Evolutionary conservation across 53 echinoderm and acorn worm species (phyloP).

Genomic region (Paracentrotus lividus): DNA sequence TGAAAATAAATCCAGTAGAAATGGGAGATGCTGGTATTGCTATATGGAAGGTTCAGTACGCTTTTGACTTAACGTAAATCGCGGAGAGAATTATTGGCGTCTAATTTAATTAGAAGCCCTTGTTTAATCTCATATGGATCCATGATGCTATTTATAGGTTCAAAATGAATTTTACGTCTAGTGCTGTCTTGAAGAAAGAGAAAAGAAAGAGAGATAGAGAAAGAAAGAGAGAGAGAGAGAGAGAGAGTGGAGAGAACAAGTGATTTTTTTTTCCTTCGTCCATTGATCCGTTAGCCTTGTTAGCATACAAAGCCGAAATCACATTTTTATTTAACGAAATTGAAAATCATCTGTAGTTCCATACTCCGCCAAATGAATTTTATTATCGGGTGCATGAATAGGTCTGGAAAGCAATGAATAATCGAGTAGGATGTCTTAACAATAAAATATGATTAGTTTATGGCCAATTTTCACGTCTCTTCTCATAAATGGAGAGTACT

Average conservation of each 20-base stretch:
- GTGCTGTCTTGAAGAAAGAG: neutral
- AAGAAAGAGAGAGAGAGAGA: neutral
- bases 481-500: neutral
- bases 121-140: conserved; percentile 62
- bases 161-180: neutral
- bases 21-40: neutral
- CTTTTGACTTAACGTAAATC: conserved; percentile 13
- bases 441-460: conserved; percentile 66
- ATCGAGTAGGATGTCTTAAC: conserved; percentile 33
- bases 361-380: conserved; percentile 43
- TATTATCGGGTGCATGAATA: conserved; percentile 45
- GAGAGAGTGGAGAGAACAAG: neutral
- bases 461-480: conserved; percentile 64
- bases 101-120: conserved; percentile 52
- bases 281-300: conserved; percentile 43
- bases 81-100: conserved; percentile 15
- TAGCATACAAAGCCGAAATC: conserved; percentile 24
- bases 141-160: conserved; percentile 12
- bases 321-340: conserved; percentile 39
- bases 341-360: neutral
- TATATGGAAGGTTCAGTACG: neutral
- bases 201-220: neutral
- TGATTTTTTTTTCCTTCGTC: neutral
- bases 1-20: neutral
- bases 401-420: conserved; percentile 38